Conservation (phyloP, 2,113 vertebrate species). For the Nycticebus coucang region DNA sequence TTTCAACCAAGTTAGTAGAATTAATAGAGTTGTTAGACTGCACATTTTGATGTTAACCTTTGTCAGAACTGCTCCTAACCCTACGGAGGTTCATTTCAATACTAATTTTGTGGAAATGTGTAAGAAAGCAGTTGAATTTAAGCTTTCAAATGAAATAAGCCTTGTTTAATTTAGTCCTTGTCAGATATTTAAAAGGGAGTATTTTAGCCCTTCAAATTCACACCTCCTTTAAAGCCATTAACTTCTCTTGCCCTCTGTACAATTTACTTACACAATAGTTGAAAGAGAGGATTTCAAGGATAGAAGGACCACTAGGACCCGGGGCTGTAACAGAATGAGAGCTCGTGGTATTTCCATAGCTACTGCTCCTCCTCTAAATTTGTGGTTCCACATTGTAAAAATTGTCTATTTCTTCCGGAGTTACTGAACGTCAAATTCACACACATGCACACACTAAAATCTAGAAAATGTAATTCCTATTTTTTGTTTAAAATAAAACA, state of each 20-base stretch:
- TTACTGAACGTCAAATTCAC: not conserved
- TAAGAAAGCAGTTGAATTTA: constrained; percentile 79
- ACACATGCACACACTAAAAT: not conserved
- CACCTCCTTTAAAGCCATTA: constrained; percentile 24
- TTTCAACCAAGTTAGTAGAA: constrained; percentile 79
- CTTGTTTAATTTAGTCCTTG: constrained; percentile 75
- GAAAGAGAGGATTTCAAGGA: not conserved
- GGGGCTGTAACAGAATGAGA: not conserved
- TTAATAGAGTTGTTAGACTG: constrained; percentile 76
- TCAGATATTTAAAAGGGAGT: constrained; percentile 65
- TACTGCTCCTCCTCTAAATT: not conserved
- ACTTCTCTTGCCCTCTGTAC: constrained; percentile 44
- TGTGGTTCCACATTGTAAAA: not conserved
- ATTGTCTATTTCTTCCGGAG: not conserved
- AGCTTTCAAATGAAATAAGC: constrained; percentile 80
- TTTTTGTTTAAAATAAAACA: not conserved
- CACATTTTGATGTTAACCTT: constrained; percentile 78
- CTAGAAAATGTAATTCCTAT: not conserved
- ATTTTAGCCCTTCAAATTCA: constrained; percentile 40
- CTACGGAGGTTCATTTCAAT: constrained; percentile 75
- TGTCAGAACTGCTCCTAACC: constrained; percentile 81
- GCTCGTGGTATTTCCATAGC: not conserved
- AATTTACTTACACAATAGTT: not conserved
- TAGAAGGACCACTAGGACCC: not conserved
- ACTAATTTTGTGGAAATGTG: constrained; percentile 78